Conservation (phyloP, 2,797 vertebrate species). For the Rhinophrynus dorsalis region DNA sequence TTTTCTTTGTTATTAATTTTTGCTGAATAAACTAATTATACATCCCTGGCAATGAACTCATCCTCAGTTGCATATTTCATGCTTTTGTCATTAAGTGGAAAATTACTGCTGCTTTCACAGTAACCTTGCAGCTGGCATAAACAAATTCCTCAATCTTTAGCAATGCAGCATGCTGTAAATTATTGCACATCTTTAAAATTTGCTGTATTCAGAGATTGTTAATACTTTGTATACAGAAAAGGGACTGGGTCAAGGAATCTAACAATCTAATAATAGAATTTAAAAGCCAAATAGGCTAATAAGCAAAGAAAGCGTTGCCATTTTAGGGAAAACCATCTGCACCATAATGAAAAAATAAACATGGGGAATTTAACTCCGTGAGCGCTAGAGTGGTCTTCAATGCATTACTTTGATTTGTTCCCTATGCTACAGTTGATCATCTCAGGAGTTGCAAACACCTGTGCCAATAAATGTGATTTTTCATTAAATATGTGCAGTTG, state of each 20-base stretch:
- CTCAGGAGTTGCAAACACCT: too few species aligned
- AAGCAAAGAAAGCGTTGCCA: neutral
- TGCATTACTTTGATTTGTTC: too few species aligned
- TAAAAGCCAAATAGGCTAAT: neutral
- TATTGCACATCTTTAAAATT: neutral
- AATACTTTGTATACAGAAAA: neutral
- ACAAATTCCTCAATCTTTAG: constrained; percentile 2
- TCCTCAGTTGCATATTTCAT: neutral
- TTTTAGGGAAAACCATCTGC: too few species aligned
- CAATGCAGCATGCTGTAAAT: neutral
- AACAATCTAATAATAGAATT: neutral
- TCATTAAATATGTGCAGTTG: too few species aligned
- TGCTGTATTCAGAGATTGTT: neutral
- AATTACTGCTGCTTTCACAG: neutral
- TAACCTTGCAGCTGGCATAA: constrained; percentile 17
- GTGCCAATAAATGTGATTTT: too few species aligned
- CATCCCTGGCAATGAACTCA: constrained; percentile 14
- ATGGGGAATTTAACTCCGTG: too few species aligned
- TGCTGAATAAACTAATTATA: constrained; percentile 19
- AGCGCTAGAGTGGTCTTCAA: too few species aligned
- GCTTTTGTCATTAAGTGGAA: constrained; percentile 12
- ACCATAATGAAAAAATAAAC: too few species aligned
- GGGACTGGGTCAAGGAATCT: neutral
- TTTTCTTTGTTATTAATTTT: constrained; percentile 20
- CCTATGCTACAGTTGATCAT: too few species aligned